Conservation (phyloP, 37 sponge, comb jelly and placozoan genomes). For the Halichondria panicea region DNA sequence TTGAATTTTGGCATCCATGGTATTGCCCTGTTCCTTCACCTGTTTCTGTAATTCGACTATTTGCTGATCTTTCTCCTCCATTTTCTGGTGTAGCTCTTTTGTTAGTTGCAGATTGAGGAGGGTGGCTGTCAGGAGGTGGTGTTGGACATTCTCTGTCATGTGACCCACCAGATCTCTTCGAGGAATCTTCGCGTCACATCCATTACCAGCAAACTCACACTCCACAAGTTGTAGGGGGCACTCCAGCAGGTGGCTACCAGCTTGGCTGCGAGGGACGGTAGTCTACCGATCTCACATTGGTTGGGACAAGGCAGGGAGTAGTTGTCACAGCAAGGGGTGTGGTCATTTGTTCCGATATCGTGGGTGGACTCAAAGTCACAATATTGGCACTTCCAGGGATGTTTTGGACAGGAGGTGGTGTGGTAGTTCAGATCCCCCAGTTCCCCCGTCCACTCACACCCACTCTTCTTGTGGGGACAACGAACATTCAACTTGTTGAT, state of each 20-base stretch:
- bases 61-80: too few relatives aligned
- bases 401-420: conserved; percentile 16
- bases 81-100: too few relatives aligned
- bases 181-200: conserved; percentile 14
- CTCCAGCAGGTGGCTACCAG: conserved; percentile 18
- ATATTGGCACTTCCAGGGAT: conserved; percentile 21
- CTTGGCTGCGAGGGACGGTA: conserved; percentile 14
- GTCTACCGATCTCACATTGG: conserved; percentile 1
- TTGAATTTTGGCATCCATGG: too few relatives aligned
- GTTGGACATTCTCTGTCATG: conserved; percentile 4
- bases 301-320: conserved; percentile 30
- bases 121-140: conserved; percentile 12
- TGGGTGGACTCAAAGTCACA: conserved; percentile 11
- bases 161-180: conserved; percentile 9
- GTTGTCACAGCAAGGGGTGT: conserved; percentile 8
- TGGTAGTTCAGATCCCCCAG: conserved; percentile 6
- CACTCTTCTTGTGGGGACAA: conserved; percentile 24
- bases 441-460: conserved; percentile 51
- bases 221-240: conserved; percentile 22
- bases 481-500: conserved; percentile 12
- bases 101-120: conserved; percentile 6
- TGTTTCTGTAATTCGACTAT: too few relatives aligned
- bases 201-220: conserved; percentile 36
- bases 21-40: too few relatives aligned
- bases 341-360: conserved; percentile 1